Evolutionary conservation across 2,113 vertebrate genomes (phyloP).

Genomic region (Cichladusa arquata): DNA sequence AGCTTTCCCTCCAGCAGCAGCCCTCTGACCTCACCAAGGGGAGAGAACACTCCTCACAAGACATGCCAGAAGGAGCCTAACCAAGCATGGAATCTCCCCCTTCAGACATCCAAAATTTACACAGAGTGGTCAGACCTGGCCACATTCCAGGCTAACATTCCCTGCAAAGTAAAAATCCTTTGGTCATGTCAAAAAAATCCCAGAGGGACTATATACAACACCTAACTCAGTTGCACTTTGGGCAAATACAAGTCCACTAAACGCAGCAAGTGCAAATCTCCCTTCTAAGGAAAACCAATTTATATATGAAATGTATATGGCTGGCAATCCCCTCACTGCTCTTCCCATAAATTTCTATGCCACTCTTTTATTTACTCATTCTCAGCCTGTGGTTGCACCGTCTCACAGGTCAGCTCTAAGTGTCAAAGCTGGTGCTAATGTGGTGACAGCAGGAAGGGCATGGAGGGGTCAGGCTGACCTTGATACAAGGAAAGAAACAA

Average conservation of each 20-base stretch:
- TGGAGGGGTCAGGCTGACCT: neutral
- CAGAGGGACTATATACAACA: neutral
- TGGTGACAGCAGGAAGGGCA: neutral
- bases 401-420: neutral
- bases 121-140: neutral
- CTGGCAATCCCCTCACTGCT: neutral
- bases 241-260: neutral
- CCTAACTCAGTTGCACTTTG: neutral
- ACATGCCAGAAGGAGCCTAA: neutral
- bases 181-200: constrained; percentile 1
- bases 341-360: neutral
- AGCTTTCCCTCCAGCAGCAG: neutral
- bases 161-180: constrained; percentile 18
- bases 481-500: neutral
- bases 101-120: neutral
- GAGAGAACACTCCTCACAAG: neutral
- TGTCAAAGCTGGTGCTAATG: neutral
- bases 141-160: neutral
- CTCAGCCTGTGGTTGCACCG: neutral
- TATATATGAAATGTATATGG: neutral
- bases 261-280: neutral
- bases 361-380: neutral
- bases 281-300: neutral
- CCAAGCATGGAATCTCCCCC: neutral
- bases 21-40: neutral